A percentile compares a stretch with the other conserved stretches of the same genome.
Conservation (phyloP, 2,797 vertebrate species). For the Echeneis naucrates region DNA sequence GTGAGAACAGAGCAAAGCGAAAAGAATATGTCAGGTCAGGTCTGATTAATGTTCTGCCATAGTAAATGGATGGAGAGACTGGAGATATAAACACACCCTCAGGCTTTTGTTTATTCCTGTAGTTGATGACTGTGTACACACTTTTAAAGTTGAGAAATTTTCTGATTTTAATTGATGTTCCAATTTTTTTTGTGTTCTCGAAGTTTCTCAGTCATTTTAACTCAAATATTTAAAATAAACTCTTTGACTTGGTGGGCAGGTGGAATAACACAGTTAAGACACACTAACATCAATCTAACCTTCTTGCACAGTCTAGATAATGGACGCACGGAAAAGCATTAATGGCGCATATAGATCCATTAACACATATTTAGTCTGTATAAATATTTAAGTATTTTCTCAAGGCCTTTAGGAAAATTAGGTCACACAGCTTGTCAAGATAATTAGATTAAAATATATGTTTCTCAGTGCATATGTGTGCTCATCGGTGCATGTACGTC, state of each 20-base stretch:
- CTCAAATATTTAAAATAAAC: not conserved
- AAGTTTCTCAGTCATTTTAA: constrained; percentile 1
- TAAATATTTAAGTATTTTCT: constrained; percentile 57
- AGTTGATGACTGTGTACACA: not conserved
- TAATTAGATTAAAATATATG: constrained; percentile 66
- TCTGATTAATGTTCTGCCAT: constrained; percentile 29
- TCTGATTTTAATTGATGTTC: too few relatives aligned
- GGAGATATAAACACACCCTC: not conserved
- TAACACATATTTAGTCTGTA: constrained; percentile 48
- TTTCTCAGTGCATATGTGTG: constrained; percentile 47
- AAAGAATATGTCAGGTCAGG: too few relatives aligned
- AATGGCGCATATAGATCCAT: constrained; percentile 33
- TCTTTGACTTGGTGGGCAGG: not conserved
- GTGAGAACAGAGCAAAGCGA: too few relatives aligned
- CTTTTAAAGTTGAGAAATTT: constrained; percentile 5
- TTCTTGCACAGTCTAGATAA: constrained; percentile 11
- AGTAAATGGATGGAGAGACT: constrained; percentile 3
- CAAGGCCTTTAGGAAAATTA: constrained; percentile 39
- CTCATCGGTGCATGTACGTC: constrained; percentile 54
- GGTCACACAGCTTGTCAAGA: constrained; percentile 50
- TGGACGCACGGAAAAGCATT: constrained; percentile 4
- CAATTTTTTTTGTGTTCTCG: too few relatives aligned
- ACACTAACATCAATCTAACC: not conserved
- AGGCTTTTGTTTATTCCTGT: constrained; percentile 13
- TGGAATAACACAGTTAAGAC: not conserved